A percentile compares a stretch with the other conserved stretches of the same genome.
phyloP scores from a whole-genome alignment of 92 coral and sea anemone species.

The Diadumene lineata region DNA sequence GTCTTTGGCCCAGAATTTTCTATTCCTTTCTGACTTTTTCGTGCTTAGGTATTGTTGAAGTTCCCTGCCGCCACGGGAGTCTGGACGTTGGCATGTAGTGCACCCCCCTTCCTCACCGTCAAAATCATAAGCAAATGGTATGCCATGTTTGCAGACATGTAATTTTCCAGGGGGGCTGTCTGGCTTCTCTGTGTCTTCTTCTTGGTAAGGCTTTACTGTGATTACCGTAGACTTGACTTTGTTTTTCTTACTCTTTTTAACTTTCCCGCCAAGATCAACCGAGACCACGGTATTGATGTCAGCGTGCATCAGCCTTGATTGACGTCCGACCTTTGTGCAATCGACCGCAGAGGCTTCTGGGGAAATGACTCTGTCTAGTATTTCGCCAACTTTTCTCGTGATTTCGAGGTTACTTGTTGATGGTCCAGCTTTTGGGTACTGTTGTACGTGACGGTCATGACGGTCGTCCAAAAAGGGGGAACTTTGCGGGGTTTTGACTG shows the following conservation, averaged over 20 bases:
- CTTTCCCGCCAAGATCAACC: constrained; percentile 1
- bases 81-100: constrained; percentile 57
- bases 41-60: constrained; percentile 45
- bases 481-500: too few relatives aligned
- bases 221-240: constrained; percentile 9
- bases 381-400: constrained; percentile 24
- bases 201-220: constrained; percentile 41
- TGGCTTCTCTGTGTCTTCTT: constrained; percentile 1
- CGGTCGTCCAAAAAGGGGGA: too few relatives aligned
- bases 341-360: constrained; percentile 16
- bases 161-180: constrained; percentile 26
- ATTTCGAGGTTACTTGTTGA: constrained; percentile 5
- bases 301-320: constrained; percentile 38
- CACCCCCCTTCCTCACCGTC: constrained; percentile 53
- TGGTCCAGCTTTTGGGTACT: neutral
- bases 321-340: constrained; percentile 19
- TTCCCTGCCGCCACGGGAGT: constrained; percentile 63
- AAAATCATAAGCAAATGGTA: constrained; percentile 26
- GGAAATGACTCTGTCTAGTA: constrained; percentile 18
- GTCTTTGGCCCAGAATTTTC: constrained; percentile 28
- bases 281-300: constrained; percentile 38
- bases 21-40: constrained; percentile 43
- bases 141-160: constrained; percentile 53
- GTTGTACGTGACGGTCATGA: neutral
- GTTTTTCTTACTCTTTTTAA: constrained; percentile 9